Percentiles rank a stretch among this genome's conserved stretches.
Evolutionary conservation across 2,888 invertebrate species (phyloP).

Genomic region (Orgyia antiqua): DNA sequence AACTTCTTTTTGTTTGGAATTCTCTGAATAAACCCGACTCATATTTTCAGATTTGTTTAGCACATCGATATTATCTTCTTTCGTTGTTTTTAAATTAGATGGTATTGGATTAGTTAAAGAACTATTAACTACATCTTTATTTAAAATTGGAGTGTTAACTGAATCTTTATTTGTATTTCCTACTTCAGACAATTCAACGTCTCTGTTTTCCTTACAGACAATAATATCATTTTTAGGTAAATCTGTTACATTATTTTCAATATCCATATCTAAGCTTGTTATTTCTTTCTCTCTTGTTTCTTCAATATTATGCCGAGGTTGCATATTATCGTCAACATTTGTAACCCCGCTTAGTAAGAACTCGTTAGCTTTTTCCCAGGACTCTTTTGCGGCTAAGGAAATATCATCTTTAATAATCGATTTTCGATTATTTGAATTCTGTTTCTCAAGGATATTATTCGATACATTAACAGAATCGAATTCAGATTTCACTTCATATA

Average conservation of each 20-base stretch:
- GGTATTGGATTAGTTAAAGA: conserved; percentile 19
- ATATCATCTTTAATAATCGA: too few relatives aligned
- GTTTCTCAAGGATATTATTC: too few relatives aligned
- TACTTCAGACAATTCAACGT: too few relatives aligned
- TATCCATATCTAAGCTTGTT: conserved; percentile 15
- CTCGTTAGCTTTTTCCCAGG: conserved; percentile 9
- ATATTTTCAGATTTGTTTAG: conserved; percentile 4
- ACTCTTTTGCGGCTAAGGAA: conserved; percentile 14
- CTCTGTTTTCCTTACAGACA: too few relatives aligned
- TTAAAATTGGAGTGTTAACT: not conserved
- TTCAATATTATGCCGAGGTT: not conserved
- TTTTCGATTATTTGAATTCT: too few relatives aligned
- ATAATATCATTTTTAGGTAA: not conserved
- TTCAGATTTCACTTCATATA: too few relatives aligned
- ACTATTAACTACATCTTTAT: conserved; percentile 5
- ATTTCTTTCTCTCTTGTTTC: conserved; percentile 4
- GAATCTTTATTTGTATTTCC: too few relatives aligned
- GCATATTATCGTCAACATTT: not conserved
- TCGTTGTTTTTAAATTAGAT: conserved; percentile 6
- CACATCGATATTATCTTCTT: conserved; percentile 3
- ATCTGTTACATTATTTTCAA: not conserved
- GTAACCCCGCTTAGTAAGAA: conserved; percentile 7
- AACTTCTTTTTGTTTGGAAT: conserved; percentile 10
- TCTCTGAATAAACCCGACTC: conserved; percentile 1
- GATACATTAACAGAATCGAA: too few relatives aligned